phyloP scores from a whole-genome alignment of 1,140 invertebrate species.

The Caenorhabditis inopinata region DNA sequence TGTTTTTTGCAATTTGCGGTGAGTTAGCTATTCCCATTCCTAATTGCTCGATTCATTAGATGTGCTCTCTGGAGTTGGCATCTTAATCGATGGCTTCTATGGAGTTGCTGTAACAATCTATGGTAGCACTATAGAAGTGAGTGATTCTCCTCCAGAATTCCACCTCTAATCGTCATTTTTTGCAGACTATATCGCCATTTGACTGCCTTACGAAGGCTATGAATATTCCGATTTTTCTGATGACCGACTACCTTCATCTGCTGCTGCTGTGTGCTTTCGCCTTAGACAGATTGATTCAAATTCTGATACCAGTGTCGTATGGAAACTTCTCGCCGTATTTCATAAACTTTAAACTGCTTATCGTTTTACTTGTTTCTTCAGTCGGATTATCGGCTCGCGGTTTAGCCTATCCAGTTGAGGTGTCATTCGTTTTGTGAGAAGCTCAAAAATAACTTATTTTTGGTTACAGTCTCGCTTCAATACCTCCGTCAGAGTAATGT shows the following conservation, averaged over 20 bases:
- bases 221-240: not conserved
- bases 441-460: no score
- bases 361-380: not conserved
- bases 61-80: not conserved
- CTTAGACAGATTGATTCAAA: slow-evolving; percentile 18
- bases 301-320: slow-evolving; percentile 18
- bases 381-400: not conserved
- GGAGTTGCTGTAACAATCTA: slow-evolving; percentile 40
- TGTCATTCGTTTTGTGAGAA: no score
- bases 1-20: slow-evolving; percentile 28
- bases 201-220: not conserved
- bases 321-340: slow-evolving; percentile 19
- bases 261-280: not conserved
- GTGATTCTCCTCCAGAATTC: no score
- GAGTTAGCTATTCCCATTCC: not conserved
- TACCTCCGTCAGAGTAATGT: not conserved
- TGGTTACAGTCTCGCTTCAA: slow-evolving; percentile 36
- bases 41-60: not conserved
- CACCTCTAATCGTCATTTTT: no score
- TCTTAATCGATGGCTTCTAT: slow-evolving; percentile 5
- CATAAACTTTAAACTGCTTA: not conserved
- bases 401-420: slow-evolving; percentile 3
- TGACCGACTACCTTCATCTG: slow-evolving; percentile 9
- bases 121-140: slow-evolving; percentile 25
- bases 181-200: slow-evolving; percentile 11